Evolutionary conservation across 2,113 vertebrate genomes (phyloP).

Genomic region (Ptyas mucosa): DNA sequence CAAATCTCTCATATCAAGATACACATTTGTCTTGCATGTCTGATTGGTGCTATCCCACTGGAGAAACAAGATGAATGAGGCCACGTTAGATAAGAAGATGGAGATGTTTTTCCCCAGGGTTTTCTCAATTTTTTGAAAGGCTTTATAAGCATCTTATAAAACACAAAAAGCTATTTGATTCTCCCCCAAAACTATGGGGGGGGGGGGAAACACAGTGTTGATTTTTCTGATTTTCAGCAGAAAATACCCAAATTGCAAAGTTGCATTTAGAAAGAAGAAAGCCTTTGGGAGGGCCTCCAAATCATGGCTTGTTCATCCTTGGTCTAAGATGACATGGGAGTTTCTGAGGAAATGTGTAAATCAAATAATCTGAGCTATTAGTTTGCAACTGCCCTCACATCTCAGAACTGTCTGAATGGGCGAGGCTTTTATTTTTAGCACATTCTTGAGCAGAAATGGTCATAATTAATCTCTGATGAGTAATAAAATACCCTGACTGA

Average conservation of each 20-base stretch:
- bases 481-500: neutral
- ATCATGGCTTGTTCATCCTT: neutral
- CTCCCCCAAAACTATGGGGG: neutral
- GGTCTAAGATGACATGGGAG: neutral
- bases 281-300: neutral
- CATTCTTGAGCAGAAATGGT: neutral
- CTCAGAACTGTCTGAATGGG: neutral
- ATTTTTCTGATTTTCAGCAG: neutral
- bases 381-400: neutral
- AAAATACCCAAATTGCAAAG: neutral
- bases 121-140: neutral
- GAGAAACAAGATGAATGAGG: neutral
- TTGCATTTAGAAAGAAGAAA: neutral
- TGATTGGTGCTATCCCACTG: neutral
- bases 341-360: neutral
- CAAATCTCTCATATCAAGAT: neutral
- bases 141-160: neutral
- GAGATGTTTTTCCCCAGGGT: neutral
- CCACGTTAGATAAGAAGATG: neutral
- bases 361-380: neutral
- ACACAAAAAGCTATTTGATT: neutral
- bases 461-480: conserved; percentile 4
- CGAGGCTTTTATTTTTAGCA: conserved; percentile 1
- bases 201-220: neutral
- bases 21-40: neutral